Percentiles rank a stretch among this genome's conserved stretches.
These are phyloP conservation scores for Remorina albescens DNA, from an alignment of 2,797 vertebrate genomes.

Conservation along the genomic window DNA sequence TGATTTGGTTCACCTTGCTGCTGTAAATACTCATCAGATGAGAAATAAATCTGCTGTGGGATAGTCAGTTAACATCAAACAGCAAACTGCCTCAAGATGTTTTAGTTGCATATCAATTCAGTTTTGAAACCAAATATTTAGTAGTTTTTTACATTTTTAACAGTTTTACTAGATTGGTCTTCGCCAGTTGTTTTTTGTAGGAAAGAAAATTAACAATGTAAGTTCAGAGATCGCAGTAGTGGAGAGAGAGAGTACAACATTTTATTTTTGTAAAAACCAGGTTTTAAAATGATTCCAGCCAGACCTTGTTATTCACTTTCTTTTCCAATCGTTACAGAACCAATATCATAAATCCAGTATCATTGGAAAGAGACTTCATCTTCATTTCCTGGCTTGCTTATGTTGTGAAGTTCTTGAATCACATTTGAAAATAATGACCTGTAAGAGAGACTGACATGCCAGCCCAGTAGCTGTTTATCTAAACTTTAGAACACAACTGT, in stretches of 20 bases:
- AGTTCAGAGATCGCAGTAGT: constrained; percentile 39
- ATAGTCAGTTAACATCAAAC: neutral
- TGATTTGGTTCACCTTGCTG: neutral
- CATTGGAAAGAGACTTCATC: constrained; percentile 9
- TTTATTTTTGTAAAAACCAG: constrained; percentile 81
- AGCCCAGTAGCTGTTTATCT: constrained; percentile 16
- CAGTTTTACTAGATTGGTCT: neutral
- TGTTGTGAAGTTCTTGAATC: constrained; percentile 18
- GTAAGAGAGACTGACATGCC: constrained; percentile 12
- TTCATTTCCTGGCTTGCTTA: constrained; percentile 10
- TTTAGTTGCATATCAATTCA: neutral
- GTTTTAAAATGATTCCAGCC: constrained; percentile 70
- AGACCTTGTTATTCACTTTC: constrained; percentile 42
- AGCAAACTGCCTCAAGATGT: neutral
- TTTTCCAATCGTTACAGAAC: constrained; percentile 45
- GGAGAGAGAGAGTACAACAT: constrained; percentile 70
- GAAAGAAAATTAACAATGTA: neutral
- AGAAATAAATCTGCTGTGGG: neutral
- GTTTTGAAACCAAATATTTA: neutral
- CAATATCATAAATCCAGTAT: constrained; percentile 14
- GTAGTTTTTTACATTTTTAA: neutral
- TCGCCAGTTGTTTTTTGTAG: neutral
- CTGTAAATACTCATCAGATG: no score
- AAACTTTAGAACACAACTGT: constrained; percentile 17
- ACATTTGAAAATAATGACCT: constrained; percentile 34